Evolutionary conservation across 2,113 vertebrate species (phyloP).

Genomic region (Syngnathoides biaculeatus): DNA sequence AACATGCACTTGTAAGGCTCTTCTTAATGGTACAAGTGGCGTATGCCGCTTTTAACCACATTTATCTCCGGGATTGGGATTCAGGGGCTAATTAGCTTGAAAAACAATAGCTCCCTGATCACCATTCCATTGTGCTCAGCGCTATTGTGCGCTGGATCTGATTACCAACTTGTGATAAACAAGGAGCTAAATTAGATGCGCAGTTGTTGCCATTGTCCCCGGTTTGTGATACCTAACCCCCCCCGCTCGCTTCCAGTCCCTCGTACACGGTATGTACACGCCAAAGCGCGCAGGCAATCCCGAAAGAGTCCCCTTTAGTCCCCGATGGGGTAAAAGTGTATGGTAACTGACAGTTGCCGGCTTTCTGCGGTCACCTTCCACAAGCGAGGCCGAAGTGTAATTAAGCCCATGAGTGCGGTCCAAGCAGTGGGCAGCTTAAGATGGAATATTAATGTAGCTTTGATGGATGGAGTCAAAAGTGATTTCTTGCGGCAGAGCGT

Average conservation of each 20-base stretch:
- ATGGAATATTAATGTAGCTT: constrained; percentile 76
- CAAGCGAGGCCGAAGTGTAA: constrained; percentile 62
- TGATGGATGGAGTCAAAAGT: constrained; percentile 80
- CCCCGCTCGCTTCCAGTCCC: constrained; percentile 44
- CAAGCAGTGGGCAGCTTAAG: constrained; percentile 58
- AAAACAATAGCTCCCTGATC: constrained; percentile 82
- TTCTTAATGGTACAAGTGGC: constrained; percentile 63
- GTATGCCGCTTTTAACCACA: constrained; percentile 71
- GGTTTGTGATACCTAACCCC: constrained; percentile 73
- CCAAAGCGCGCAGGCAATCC: constrained; percentile 51
- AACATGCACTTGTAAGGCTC: constrained; percentile 77
- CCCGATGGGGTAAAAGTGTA: constrained; percentile 70
- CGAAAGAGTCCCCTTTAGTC: constrained; percentile 52
- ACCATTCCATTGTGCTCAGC: constrained; percentile 73
- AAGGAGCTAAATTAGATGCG: constrained; percentile 77
- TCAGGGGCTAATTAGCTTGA: constrained; percentile 76
- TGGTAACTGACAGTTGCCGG: constrained; percentile 67
- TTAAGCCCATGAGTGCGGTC: constrained; percentile 60
- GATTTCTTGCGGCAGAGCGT: constrained; percentile 73
- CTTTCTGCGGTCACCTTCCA: constrained; percentile 58
- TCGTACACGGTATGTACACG: constrained; percentile 43
- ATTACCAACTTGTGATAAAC: constrained; percentile 78
- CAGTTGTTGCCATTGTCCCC: constrained; percentile 80
- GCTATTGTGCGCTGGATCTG: constrained; percentile 72
- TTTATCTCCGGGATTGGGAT: constrained; percentile 61